These are phyloP conservation scores for Apodemus speciosus DNA, from an alignment of 2,113 vertebrate species.

Conservation along the genomic window DNA sequence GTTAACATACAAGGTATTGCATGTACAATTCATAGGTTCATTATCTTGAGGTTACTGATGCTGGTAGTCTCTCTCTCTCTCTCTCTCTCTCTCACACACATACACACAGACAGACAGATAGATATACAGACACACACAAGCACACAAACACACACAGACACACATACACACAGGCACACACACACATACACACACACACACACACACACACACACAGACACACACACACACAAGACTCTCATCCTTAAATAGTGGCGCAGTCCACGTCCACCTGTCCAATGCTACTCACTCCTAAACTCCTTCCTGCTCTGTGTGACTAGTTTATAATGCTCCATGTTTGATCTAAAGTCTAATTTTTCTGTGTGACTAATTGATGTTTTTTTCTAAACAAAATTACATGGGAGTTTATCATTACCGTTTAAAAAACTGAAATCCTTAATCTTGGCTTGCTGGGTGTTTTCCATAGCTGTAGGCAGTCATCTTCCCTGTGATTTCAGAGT, in stretches of 20 bases:
- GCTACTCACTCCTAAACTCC: not conserved
- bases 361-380: conserved; percentile 40
- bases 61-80: not conserved
- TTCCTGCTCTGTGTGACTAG: conserved; percentile 3
- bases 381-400: conserved; percentile 47
- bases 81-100: no score
- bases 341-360: conserved; percentile 46
- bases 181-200: not conserved
- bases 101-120: no score
- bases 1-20: not conserved
- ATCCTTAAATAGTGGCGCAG: not conserved
- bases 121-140: no score
- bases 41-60: not conserved
- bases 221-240: not conserved
- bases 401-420: conserved; percentile 40
- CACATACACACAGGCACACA: not conserved
- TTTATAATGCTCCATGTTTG: conserved; percentile 38
- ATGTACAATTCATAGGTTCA: not conserved
- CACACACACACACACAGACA: not conserved
- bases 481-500: conserved; percentile 34
- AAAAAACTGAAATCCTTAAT: conserved; percentile 35
- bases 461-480: not conserved
- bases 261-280: not conserved
- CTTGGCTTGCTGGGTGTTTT: conserved; percentile 40
- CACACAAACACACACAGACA: no score